Evolutionary conservation across 2,113 vertebrate species (phyloP), one percentile per base, ranked within the genome.

Genomic region (Perccottus glenii): DNA sequence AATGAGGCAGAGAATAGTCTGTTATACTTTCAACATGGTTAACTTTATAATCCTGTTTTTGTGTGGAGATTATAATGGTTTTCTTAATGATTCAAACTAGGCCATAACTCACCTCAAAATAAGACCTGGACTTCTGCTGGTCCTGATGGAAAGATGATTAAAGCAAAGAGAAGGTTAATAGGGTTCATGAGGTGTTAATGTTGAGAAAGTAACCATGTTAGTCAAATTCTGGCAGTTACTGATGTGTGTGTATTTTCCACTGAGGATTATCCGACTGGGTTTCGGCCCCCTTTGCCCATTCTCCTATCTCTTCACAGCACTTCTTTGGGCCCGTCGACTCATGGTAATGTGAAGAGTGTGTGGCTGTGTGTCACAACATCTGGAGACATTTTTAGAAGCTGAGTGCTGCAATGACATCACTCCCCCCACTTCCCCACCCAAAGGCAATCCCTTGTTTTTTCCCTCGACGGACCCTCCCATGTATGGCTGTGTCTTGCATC

Each of bases 281-380:
- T 85, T 77, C 59, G 75, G 67, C 70, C 62, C 73, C 58, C 66
- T 58, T 77, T 53, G 75, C 67, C 73, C 64, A 52, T 78, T 83
- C 67, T 66, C 47, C 43, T 47, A 35, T 75, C 65, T 52, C 64
- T 68, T 73, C 67, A 10, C 70, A 48, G 58, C 59, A 32, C 60
- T 67, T 45, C 33, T 1, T 58, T 66, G 0, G 0, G 55, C 46
- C 79, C 79, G 82, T 87, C 67, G 73, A 81, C 82, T 87, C 80
- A 77, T 59, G 79, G 87, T 88, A 90, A 91, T 87, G 72, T 88
- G 85, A 89, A 80, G 77, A 85, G 76, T 79, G 83, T 73, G 52
- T 27, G 67, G 72, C 78, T 51, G 44, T 4, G 48, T 60, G 67
- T 80, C 74, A 88, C 27, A 83, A 85, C 78, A 85, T 85, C 84